A percentile compares a stretch with the other conserved stretches of the same genome.
Evolutionary conservation across 2,113 vertebrate genomes (phyloP).

Genomic region (rat (Rattus norvegicus)): GRCr8 NC_086022.1:139871001-139871500

Average conservation of each 20-base stretch:
- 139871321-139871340: background rate
- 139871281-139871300: background rate
- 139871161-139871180: too few species aligned
- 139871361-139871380: background rate
- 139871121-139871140: background rate
- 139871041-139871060: too few species aligned
- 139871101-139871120: background rate
- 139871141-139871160: background rate
- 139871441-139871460: background rate
- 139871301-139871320: background rate
- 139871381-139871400: background rate
- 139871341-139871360: background rate
- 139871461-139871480: background rate
- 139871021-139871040: too few species aligned
- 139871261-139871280: background rate
- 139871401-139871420: background rate
- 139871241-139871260: background rate
- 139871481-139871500: conserved; percentile 10
- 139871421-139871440: background rate
- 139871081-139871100: background rate
- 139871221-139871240: too few species aligned
- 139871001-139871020: too few species aligned
- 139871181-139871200: background rate
- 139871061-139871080: background rate
- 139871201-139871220: background rate